Base-by-base conservation (phyloP, 2,113 vertebrate species). In the Panthera uncia region DNA sequence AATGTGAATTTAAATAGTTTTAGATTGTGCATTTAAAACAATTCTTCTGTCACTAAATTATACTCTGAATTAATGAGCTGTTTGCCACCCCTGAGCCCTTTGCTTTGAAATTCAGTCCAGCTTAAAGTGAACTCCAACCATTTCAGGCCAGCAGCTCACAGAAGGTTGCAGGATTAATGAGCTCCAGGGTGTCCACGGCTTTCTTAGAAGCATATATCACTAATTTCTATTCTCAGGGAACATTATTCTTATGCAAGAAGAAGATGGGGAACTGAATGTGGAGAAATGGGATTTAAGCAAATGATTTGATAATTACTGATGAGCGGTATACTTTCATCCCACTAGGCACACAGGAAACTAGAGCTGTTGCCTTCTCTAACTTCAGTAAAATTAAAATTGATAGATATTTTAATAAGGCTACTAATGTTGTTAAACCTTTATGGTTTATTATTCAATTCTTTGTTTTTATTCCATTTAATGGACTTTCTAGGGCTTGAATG, bases 21-120 rank as follows among this genome's bases (percentile, higher is more conserved):
- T 96, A 98, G 97, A 98, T 97, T 98, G 97, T 98, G 95, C n/a
- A 41, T 99, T 98, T 98, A 98, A 98, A 98, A 98, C 95, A 98
- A 98, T 97, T 99, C 98, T 98, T 98, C 97, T 96, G 97, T 97
- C 97, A 95, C 97, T 97, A 38, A 98, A 97, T 98, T 98, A 65
- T 79, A 95, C 95, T 97, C 98, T 98, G 98, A 99, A 99, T 99
- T 99, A 98, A 99, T 98, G 98, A 99, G 98, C 96, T 98, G 76
- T 98, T 95, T 98, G 98, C 97, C 97, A 98, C 98, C 97, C 98
- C 98, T 84, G 97, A 98, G 98, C 98, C 98, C 98, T 98, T 95
- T 97, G 97, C 98, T 98, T 98, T 99, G 98, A 98, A 98, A 98
- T 97, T 97, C 98, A 97, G 97, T 97, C 98, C 88, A 65, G 71